Percentiles rank a stretch among this genome's conserved stretches.
phyloP scores from a whole-genome alignment of 2,113 vertebrate genomes.

The Sorex araneus region DNA sequence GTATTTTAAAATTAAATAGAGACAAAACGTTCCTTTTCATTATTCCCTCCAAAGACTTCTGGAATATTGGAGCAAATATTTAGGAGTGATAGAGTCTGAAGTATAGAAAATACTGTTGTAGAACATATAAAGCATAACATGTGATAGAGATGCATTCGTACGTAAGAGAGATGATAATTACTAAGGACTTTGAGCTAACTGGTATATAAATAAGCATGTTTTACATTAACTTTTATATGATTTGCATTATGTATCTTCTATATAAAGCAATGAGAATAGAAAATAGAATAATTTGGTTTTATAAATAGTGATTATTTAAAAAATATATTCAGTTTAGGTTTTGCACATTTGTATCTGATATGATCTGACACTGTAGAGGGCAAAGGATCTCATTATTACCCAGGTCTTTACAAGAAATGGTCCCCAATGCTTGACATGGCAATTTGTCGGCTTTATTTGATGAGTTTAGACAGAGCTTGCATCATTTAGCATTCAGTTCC shows the following conservation, averaged over 20 bases:
- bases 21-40: conserved; percentile 31
- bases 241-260: conserved; percentile 44
- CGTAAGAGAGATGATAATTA: neutral
- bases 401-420: conserved; percentile 85
- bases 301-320: conserved; percentile 78
- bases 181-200: conserved; percentile 35
- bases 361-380: conserved; percentile 87
- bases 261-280: neutral
- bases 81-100: neutral
- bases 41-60: neutral
- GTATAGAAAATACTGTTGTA: neutral
- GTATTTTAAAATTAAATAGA: conserved; percentile 17
- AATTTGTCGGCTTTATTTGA: conserved; percentile 93
- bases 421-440: conserved; percentile 93
- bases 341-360: conserved; percentile 87
- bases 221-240: conserved; percentile 47
- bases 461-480: conserved; percentile 90
- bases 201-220: conserved; percentile 8
- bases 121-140: conserved; percentile 17
- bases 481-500: conserved; percentile 85
- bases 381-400: conserved; percentile 90
- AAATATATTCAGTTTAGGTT: conserved; percentile 81
- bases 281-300: neutral
- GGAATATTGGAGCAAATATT: neutral
- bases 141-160: neutral